Percentiles rank a stretch among this genome's conserved stretches.
Evolutionary conservation across 1,140 invertebrate genomes (phyloP).

Genomic region (Bactericera cockerelli): DNA sequence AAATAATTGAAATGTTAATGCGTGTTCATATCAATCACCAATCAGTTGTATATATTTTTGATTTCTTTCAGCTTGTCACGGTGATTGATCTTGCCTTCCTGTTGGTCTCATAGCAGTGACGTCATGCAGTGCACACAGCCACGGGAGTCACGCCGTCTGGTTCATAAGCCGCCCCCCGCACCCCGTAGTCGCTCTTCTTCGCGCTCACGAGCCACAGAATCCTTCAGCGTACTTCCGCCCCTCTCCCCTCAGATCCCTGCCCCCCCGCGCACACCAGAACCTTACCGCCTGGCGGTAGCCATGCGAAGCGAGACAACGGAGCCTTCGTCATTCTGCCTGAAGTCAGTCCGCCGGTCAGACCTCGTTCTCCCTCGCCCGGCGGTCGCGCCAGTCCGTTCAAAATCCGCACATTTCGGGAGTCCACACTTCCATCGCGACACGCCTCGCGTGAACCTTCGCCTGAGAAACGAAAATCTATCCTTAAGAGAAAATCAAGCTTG

Average conservation of each 20-base stretch:
- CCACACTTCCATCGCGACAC: background rate
- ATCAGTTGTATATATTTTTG: too few relatives aligned
- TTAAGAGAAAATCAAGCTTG: background rate
- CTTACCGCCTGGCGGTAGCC: background rate
- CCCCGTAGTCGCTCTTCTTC: background rate
- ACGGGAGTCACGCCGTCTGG: background rate
- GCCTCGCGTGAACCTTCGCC: background rate
- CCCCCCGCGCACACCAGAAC: background rate
- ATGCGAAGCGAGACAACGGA: background rate
- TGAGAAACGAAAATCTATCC: background rate
- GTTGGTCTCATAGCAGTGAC: background rate
- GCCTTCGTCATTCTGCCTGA: slow-evolving; percentile 4
- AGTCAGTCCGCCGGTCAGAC: slow-evolving; percentile 1
- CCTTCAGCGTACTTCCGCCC: slow-evolving; percentile 2
- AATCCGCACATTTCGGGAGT: background rate
- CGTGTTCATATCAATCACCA: too few relatives aligned
- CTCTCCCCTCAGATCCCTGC: slow-evolving; percentile 4
- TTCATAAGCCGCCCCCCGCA: background rate
- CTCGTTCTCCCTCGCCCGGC: background rate
- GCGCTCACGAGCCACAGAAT: background rate
- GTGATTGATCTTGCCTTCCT: too few relatives aligned
- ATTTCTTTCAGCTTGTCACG: too few relatives aligned
- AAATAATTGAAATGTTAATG: too few relatives aligned
- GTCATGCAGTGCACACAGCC: background rate
- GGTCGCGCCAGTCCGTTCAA: slow-evolving; percentile 5